A percentile compares a stretch with the other conserved stretches of the same genome.
Evolutionary conservation across 2,888 invertebrate genomes (phyloP).

Genomic region (Pseudococcus viburni): DNA sequence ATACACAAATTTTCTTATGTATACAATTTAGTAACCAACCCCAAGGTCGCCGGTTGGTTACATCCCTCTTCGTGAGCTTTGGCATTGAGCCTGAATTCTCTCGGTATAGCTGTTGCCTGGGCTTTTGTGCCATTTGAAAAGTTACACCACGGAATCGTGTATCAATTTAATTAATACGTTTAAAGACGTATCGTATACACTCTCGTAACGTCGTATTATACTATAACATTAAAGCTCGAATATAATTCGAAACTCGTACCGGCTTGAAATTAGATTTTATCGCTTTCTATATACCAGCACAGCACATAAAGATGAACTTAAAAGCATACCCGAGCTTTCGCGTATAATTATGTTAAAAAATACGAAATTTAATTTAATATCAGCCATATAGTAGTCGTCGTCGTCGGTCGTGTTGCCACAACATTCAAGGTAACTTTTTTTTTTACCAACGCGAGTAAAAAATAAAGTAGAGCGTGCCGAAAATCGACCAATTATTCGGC

Average conservation of each 20-base stretch:
- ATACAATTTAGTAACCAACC: background rate
- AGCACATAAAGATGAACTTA: background rate
- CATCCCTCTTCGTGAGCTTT: background rate
- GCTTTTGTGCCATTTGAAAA: slow-evolving; percentile 12
- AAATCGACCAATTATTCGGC: too few species aligned
- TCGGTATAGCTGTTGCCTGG: background rate
- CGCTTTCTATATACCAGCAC: background rate
- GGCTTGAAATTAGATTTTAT: slow-evolving; percentile 28
- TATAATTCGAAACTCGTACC: background rate
- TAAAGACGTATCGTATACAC: background rate
- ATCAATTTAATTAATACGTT: slow-evolving; percentile 18
- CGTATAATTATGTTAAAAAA: background rate
- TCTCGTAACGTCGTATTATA: background rate
- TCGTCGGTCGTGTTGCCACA: background rate
- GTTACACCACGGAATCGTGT: background rate
- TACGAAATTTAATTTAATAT: slow-evolving; percentile 12
- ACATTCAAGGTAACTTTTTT: background rate
- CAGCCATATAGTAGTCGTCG: background rate
- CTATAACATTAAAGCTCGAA: background rate
- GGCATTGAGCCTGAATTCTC: slow-evolving; percentile 17
- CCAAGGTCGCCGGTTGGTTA: background rate
- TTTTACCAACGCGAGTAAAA: background rate
- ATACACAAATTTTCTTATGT: background rate
- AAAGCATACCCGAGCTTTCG: background rate
- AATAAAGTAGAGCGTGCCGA: too few species aligned